Evolutionary conservation across 1,140 invertebrate species (phyloP), one percentile per base, ranked within the genome.

Genomic region (Macrobrachium nipponense): DNA sequence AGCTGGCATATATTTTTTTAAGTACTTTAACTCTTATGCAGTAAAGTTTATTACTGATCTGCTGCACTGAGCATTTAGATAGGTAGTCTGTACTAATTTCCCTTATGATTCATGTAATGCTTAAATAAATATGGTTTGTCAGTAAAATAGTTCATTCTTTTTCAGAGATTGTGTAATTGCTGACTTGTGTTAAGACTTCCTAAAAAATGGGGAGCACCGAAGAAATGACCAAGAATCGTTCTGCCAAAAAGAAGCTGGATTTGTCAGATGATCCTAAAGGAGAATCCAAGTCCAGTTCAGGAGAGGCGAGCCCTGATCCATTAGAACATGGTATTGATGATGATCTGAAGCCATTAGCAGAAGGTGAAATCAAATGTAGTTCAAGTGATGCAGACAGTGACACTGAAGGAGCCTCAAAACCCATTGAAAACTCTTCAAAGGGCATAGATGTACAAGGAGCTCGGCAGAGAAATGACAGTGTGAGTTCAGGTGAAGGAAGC

Each of bases 311-410:
- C 75, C 84, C 84, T 23, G 84, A 86, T 27, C 76, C 75, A 36
- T 43, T 85, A 14, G 82, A 85, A 72, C 82, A 85, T 72, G 82
- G 82, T 2, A 85, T 85, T 79, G 82, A 85, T 72, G 82, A 85
- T 72, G 82, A 85, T 43, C 51, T 85, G 20, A 84, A 84, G 44
- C 82, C 82, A 17, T 43, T 84, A 77, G 75, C 72, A 43, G 79
- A 80, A 36, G 79, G 60, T 43, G 75, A 84, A 64, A 20, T 62
- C 44, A 85, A 79, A 20, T 68, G n/a, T 10, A 79, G 44, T 70
- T 58, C 20, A 18, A 79, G 75, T 72, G 82, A 85, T 59, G 70
- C 75, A 60, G 82, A 85, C 14, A 85, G 82, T 85, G 82, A 85
- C 23, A 43, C 11, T 72, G 76, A 85, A 7, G 51, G 62, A 15